Percentiles rank a stretch among this genome's conserved stretches.
These are phyloP conservation scores for Lerema accius DNA, from an alignment of 1,140 invertebrate species.

Conservation along the genomic window DNA sequence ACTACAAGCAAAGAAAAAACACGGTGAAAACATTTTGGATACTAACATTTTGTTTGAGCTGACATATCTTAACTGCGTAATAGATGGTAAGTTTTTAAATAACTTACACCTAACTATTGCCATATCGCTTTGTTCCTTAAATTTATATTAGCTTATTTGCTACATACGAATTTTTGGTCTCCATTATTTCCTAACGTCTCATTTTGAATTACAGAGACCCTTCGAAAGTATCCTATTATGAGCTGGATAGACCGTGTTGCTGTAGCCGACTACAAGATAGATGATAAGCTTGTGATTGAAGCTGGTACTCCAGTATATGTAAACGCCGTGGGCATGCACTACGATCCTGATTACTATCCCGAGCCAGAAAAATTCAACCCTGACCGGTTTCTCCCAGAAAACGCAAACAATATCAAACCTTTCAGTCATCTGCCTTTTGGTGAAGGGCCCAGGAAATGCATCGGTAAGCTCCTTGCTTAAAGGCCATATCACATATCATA, in stretches of 20 bases:
- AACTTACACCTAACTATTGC: too few species aligned
- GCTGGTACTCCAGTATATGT: constrained; percentile 56
- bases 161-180: too few species aligned
- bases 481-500: too few species aligned
- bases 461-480: too few species aligned
- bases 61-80: not conserved
- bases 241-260: constrained; percentile 73
- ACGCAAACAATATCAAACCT: too few species aligned
- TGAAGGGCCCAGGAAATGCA: too few species aligned
- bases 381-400: too few species aligned
- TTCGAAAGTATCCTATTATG: constrained; percentile 83
- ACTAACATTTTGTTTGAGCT: not conserved
- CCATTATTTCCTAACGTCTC: too few species aligned
- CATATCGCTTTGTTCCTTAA: too few species aligned
- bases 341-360: constrained; percentile 76
- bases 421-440: too few species aligned
- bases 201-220: constrained; percentile 75
- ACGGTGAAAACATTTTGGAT: not conserved
- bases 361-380: constrained; percentile 83
- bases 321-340: constrained; percentile 73
- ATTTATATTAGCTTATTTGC: too few species aligned
- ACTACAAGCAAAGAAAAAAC: not conserved
- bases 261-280: constrained; percentile 60
- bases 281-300: constrained; percentile 67
- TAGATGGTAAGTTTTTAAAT: not conserved